These are phyloP conservation scores for Orestias chungarensis DNA, from an alignment of 2,797 vertebrate genomes.

Conservation along the genomic window DNA sequence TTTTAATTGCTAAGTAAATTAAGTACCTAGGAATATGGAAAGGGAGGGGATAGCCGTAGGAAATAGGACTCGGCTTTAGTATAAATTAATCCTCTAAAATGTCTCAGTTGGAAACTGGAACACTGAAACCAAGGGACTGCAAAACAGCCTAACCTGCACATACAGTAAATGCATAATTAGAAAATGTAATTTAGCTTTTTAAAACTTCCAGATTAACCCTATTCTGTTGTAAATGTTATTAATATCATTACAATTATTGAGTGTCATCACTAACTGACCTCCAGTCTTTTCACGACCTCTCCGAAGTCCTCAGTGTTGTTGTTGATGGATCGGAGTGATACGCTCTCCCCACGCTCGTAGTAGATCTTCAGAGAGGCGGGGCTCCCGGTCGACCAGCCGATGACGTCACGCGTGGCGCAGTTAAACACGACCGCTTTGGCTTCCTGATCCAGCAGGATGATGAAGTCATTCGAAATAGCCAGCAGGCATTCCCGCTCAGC, in stretches of 20 bases:
- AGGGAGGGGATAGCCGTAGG: neutral
- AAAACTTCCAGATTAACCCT: no score
- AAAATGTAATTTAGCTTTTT: no score
- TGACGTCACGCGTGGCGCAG: conserved; percentile 93
- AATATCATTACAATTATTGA: neutral
- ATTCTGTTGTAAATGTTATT: no score
- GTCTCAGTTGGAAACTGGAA: no score
- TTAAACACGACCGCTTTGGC: conserved; percentile 93
- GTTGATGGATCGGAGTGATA: conserved; percentile 92
- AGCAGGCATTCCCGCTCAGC: conserved; percentile 91
- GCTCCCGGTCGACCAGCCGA: conserved; percentile 92
- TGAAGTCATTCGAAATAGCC: conserved; percentile 92
- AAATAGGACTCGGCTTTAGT: neutral
- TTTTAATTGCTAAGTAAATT: neutral
- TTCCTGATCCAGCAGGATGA: conserved; percentile 92
- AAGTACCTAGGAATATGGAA: neutral
- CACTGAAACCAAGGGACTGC: neutral
- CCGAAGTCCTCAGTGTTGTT: conserved; percentile 93
- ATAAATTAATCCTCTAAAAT: neutral
- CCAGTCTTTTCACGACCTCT: conserved; percentile 93
- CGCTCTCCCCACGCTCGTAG: conserved; percentile 94
- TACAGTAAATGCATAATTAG: neutral
- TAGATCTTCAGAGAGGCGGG: conserved; percentile 93
- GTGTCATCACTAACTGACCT: conserved; percentile 82
- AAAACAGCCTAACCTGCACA: neutral